Evolutionary conservation across 1,140 invertebrate genomes (phyloP).

Genomic region (Diabrotica virgifera): DNA sequence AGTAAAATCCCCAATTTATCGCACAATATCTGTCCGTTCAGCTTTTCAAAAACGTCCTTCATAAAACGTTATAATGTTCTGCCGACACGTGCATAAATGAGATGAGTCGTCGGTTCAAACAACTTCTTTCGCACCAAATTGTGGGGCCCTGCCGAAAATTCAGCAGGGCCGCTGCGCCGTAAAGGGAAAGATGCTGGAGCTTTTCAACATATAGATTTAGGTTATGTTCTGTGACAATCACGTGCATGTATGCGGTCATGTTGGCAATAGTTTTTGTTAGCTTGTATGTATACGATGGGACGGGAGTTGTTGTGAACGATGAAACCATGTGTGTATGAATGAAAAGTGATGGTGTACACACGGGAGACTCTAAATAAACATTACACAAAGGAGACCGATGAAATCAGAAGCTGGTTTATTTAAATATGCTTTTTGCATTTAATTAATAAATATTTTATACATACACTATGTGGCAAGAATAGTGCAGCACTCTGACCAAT

Average conservation of each 20-base stretch:
- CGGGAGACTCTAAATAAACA: no score
- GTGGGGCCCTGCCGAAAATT: neutral
- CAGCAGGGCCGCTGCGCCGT: constrained; percentile 5
- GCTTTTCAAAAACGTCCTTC: constrained; percentile 11
- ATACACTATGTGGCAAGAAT: no score
- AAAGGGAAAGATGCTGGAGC: constrained; percentile 14
- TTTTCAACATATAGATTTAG: constrained; percentile 16
- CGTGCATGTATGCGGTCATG: constrained; percentile 11
- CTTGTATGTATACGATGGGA: neutral
- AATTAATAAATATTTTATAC: no score
- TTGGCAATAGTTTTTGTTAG: constrained; percentile 9
- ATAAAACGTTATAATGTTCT: constrained; percentile 15
- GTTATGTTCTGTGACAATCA: constrained; percentile 15
- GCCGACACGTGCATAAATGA: constrained; percentile 15
- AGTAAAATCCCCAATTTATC: constrained; percentile 16
- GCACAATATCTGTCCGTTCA: constrained; percentile 15
- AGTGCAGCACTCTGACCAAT: no score
- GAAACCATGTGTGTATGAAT: neutral
- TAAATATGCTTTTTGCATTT: no score
- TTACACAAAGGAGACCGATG: no score
- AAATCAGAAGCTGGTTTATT: no score
- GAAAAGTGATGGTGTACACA: no score
- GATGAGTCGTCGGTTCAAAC: neutral
- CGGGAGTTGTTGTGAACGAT: neutral
- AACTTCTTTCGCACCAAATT: neutral